Conservation (phyloP, 2,888 invertebrate species). For the Drosophila dives region DNA sequence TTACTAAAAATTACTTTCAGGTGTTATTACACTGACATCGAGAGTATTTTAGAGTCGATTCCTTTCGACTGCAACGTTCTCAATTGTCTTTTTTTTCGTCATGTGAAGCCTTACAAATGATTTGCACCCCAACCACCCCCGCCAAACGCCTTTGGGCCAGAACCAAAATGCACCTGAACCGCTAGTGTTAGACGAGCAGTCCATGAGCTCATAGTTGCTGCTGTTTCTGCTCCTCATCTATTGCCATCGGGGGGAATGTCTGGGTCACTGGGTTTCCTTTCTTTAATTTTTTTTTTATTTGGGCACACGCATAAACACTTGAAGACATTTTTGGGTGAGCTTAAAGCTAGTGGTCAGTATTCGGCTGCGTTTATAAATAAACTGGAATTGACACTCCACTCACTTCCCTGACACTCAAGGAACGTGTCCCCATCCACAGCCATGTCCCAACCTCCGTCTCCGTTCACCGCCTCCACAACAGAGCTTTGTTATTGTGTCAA, state of each 20-base stretch:
- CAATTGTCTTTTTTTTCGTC: constrained; percentile 14
- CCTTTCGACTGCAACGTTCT: not conserved
- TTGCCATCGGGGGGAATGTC: constrained; percentile 46
- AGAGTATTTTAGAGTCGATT: constrained; percentile 2
- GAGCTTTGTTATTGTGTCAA: constrained; percentile 71
- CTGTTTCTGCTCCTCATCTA: constrained; percentile 6
- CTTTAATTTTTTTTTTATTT: constrained; percentile 5
- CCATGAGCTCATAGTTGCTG: constrained; percentile 57
- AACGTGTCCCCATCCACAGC: not conserved
- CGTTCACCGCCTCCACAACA: not conserved
- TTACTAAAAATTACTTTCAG: not conserved
- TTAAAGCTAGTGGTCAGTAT: constrained; percentile 24
- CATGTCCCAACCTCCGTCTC: not conserved
- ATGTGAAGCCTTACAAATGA: constrained; percentile 26
- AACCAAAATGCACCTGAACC: constrained; percentile 41
- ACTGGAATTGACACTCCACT: constrained; percentile 21
- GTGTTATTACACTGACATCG: not conserved
- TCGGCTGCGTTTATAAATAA: constrained; percentile 42
- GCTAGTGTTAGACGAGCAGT: constrained; percentile 39
- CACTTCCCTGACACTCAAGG: constrained; percentile 58
- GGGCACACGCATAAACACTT: constrained; percentile 36
- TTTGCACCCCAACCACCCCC: constrained; percentile 7
- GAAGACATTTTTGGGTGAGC: constrained; percentile 17
- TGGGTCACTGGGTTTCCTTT: constrained; percentile 72
- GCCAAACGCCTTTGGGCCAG: constrained; percentile 53